Conservation (phyloP, 2,797 vertebrate species). For the Dicrostonyx torquatus region DNA sequence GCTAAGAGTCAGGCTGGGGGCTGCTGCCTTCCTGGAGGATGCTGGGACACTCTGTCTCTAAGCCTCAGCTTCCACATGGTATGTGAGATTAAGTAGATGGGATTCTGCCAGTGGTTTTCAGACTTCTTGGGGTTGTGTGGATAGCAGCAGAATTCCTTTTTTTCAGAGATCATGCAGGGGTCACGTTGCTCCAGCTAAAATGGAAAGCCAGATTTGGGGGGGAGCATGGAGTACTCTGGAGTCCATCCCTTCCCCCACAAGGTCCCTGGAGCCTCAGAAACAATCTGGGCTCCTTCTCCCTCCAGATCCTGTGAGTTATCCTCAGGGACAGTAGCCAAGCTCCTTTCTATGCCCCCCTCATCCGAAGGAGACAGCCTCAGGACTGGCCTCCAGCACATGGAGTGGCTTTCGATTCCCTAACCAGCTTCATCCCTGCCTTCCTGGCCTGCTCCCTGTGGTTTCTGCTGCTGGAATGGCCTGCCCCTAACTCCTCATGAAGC, state of each 20-base stretch:
- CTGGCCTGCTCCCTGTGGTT: not conserved
- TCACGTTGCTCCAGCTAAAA: rapidly evolving
- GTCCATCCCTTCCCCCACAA: rapidly evolving
- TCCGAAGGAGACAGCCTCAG: not conserved
- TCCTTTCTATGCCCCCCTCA: not conserved
- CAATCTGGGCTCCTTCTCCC: not conserved
- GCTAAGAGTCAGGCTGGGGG: not conserved
- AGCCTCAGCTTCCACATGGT: not conserved
- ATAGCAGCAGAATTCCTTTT: not conserved
- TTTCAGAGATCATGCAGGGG: rapidly evolving
- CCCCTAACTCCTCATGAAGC: rapidly evolving
- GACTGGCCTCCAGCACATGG: not conserved
- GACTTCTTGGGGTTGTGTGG: not conserved
- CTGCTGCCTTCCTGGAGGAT: not conserved
- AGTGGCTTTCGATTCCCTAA: not conserved
- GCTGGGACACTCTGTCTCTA: not conserved
- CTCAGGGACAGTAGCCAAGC: not conserved
- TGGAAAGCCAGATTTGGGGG: rapidly evolving
- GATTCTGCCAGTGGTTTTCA: not conserved
- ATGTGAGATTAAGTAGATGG: not conserved
- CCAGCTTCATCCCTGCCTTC: rapidly evolving
- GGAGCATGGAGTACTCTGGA: rapidly evolving
- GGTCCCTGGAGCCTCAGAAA: not conserved
- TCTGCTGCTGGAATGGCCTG: not conserved
- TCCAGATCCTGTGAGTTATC: not conserved